Conservation (phyloP, 2,888 invertebrate species). For the Oligia strigilis region DNA sequence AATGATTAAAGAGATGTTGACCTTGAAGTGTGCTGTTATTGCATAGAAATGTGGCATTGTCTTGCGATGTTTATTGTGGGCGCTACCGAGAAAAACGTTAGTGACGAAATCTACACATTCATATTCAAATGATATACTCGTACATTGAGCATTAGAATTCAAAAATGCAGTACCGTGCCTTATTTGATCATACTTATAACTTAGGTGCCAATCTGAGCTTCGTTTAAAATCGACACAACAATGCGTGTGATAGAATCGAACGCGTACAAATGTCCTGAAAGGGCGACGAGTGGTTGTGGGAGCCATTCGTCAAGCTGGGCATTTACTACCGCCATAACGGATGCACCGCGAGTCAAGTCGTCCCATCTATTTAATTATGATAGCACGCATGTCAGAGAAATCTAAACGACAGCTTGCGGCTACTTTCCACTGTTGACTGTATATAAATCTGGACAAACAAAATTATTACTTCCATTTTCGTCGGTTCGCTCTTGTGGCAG, state of each 20-base stretch:
- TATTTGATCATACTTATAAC: slow-evolving; percentile 3
- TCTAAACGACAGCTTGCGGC: background rate
- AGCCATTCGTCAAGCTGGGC: slow-evolving; percentile 23
- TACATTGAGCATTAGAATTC: slow-evolving; percentile 13
- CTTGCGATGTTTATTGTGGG: slow-evolving; percentile 40
- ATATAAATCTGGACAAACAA: slow-evolving; percentile 1
- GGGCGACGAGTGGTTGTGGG: slow-evolving; percentile 19
- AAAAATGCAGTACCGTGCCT: slow-evolving; percentile 5
- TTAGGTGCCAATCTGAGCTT: background rate
- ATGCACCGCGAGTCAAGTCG: slow-evolving; percentile 18
- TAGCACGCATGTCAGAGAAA: slow-evolving; percentile 1
- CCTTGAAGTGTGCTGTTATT: slow-evolving; percentile 36
- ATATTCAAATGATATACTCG: slow-evolving; percentile 33
- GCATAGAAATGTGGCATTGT: slow-evolving; percentile 45
- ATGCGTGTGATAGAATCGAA: slow-evolving; percentile 16
- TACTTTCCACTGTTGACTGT: background rate
- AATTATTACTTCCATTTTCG: slow-evolving; percentile 15
- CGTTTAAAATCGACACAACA: background rate
- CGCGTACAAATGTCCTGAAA: slow-evolving; percentile 25
- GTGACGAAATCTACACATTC: slow-evolving; percentile 31
- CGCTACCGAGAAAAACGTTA: slow-evolving; percentile 40
- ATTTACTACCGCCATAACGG: slow-evolving; percentile 43
- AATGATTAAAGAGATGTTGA: slow-evolving; percentile 35
- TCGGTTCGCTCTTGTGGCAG: background rate
- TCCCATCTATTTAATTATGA: slow-evolving; percentile 26